Conservation (phyloP, 1,140 invertebrate genomes). For the Planococcus citri region DNA sequence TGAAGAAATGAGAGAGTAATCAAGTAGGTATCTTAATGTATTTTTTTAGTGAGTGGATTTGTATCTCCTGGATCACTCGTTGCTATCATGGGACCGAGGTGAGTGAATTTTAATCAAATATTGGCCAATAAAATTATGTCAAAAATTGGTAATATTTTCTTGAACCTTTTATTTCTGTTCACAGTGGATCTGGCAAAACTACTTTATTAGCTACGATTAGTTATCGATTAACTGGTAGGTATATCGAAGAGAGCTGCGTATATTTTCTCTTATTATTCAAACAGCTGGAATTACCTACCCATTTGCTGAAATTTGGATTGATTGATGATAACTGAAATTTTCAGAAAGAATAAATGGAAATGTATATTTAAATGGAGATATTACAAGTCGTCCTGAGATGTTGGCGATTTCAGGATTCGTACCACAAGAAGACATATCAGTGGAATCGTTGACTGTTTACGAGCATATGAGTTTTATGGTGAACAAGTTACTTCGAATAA, state of each 20-base stretch:
- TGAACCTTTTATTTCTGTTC: too few species aligned
- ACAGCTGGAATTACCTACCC: too few species aligned
- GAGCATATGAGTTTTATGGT: slow-evolving; percentile 69
- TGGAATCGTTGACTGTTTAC: slow-evolving; percentile 50
- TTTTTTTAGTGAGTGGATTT: slow-evolving; percentile 33
- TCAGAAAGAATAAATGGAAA: slow-evolving; percentile 44
- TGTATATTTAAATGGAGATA: slow-evolving; percentile 51
- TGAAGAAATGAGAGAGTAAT: not conserved
- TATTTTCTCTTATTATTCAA: not conserved
- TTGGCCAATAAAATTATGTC: not conserved
- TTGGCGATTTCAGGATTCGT: slow-evolving; percentile 56
- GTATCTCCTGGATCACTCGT: slow-evolving; percentile 34
- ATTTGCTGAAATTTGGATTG: not conserved
- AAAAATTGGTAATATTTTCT: slow-evolving; percentile 27
- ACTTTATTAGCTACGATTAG: slow-evolving; percentile 54
- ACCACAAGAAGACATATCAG: slow-evolving; percentile 53
- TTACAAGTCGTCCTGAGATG: slow-evolving; percentile 46
- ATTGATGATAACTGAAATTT: slow-evolving; percentile 19
- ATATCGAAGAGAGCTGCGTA: not conserved
- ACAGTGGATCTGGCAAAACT: slow-evolving; percentile 59
- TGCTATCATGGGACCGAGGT: slow-evolving; percentile 39
- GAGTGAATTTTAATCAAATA: slow-evolving; percentile 25
- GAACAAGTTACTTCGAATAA: slow-evolving; percentile 27
- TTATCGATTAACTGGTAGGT: slow-evolving; percentile 43
- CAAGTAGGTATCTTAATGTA: not conserved